Evolutionary conservation across 2,888 invertebrate genomes (phyloP).

Genomic region (Ochropleura plecta): DNA sequence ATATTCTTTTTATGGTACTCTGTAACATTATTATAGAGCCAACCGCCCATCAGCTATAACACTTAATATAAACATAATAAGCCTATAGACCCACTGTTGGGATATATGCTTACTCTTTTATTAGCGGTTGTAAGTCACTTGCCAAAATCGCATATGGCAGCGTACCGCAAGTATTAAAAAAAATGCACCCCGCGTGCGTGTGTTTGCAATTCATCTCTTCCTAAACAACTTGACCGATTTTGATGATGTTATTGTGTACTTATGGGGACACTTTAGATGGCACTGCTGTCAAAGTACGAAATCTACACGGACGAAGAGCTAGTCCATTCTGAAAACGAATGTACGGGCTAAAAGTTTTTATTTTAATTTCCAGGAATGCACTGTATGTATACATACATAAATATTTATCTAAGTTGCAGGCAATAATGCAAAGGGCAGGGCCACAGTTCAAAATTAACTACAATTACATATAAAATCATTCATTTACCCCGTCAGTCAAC

Average conservation of each 20-base stretch:
- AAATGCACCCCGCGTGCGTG: background rate
- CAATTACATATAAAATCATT: slow-evolving; percentile 30
- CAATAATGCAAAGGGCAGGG: background rate
- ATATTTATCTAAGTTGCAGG: too few relatives aligned
- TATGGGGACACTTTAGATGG: background rate
- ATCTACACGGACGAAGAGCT: background rate
- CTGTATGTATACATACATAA: background rate
- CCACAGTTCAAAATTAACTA: slow-evolving; percentile 4
- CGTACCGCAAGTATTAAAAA: too few relatives aligned
- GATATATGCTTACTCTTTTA: too few relatives aligned
- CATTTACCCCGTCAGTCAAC: slow-evolving; percentile 25
- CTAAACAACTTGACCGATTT: background rate
- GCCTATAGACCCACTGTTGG: too few relatives aligned
- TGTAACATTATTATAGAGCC: background rate
- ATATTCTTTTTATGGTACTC: background rate
- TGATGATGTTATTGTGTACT: background rate
- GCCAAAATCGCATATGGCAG: too few relatives aligned
- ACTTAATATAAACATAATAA: too few relatives aligned
- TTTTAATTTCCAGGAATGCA: background rate
- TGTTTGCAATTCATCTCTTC: background rate
- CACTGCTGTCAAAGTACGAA: background rate
- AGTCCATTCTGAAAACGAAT: background rate
- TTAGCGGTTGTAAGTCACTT: too few relatives aligned
- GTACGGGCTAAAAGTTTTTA: too few relatives aligned
- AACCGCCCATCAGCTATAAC: background rate